Conservation (phyloP, 2,888 invertebrate genomes). For the Microlaimidae sp. region DNA sequence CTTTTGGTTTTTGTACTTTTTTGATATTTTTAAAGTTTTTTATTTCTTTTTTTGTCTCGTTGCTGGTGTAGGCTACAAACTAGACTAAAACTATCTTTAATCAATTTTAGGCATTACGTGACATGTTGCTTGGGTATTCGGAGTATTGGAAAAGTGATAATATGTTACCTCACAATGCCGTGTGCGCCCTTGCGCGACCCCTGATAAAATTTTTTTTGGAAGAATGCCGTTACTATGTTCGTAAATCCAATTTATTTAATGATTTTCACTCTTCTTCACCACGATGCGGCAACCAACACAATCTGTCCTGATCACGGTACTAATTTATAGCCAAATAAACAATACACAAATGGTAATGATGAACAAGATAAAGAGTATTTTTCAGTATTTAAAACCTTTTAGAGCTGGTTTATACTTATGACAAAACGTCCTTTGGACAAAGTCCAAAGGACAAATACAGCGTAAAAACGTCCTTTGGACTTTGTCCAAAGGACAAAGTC, state of each 20-base stretch:
- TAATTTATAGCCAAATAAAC: conserved; percentile 77
- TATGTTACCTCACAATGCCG: conserved; percentile 81
- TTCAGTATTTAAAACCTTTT: not conserved
- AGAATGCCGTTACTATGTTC: conserved; percentile 57
- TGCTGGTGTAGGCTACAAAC: no score
- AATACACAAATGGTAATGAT: conserved; percentile 75
- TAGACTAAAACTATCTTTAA: not conserved
- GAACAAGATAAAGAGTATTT: no score
- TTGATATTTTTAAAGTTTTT: no score
- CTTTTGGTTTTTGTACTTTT: no score
- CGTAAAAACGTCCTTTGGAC: no score
- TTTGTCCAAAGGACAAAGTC: no score
- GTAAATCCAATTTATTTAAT: conserved; percentile 59
- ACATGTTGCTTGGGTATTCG: conserved; percentile 50
- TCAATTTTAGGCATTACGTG: conserved; percentile 26
- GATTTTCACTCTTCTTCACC: conserved; percentile 62
- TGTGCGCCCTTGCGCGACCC: conserved; percentile 71
- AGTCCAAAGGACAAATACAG: no score
- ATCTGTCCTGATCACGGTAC: conserved; percentile 46
- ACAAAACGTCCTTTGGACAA: no score
- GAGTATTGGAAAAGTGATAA: conserved; percentile 89
- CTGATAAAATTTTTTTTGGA: conserved; percentile 65
- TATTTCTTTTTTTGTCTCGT: not conserved
- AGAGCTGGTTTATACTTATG: no score
- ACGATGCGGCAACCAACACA: conserved; percentile 57